phyloP scores from a whole-genome alignment of 2,888 invertebrate species.

The Micoletzkya japonica region DNA sequence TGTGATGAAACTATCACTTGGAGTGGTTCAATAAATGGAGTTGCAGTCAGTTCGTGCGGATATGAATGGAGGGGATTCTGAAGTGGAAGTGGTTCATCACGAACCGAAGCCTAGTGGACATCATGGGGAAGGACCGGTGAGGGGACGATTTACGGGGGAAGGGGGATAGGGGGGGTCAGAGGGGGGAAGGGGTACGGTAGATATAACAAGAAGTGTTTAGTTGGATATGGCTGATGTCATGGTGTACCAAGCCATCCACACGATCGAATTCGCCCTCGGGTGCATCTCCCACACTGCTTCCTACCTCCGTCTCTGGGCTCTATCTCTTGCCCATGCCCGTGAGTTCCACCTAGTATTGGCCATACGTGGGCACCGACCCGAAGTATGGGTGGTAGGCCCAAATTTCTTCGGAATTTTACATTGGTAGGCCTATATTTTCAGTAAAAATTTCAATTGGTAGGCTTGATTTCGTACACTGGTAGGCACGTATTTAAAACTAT shows the following conservation, averaged over 20 bases:
- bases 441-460: too few species aligned
- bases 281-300: slow-evolving; percentile 65
- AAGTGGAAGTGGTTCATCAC: slow-evolving; percentile 47
- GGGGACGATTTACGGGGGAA: slow-evolving; percentile 13
- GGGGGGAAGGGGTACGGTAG: slow-evolving; percentile 11
- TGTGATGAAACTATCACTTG: too few species aligned
- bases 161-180: too few species aligned
- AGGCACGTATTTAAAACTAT: too few species aligned
- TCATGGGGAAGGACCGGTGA: slow-evolving; percentile 54
- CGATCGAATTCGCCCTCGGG: slow-evolving; percentile 64
- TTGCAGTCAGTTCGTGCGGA: slow-evolving; percentile 62
- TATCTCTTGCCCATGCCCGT: slow-evolving; percentile 64
- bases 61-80: slow-evolving; percentile 58
- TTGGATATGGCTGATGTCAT: slow-evolving; percentile 61
- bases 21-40: background rate
- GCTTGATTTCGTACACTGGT: too few species aligned
- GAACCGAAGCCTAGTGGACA: slow-evolving; percentile 33
- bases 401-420: too few species aligned
- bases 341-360: slow-evolving; percentile 34
- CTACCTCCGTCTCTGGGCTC: slow-evolving; percentile 64
- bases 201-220: too few species aligned
- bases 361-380: too few species aligned
- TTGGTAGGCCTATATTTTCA: too few species aligned
- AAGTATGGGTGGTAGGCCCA: too few species aligned
- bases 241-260: slow-evolving; percentile 64